Evolutionary conservation across 2,113 vertebrate species (phyloP).

Genomic region (Lampris incognitus): DNA sequence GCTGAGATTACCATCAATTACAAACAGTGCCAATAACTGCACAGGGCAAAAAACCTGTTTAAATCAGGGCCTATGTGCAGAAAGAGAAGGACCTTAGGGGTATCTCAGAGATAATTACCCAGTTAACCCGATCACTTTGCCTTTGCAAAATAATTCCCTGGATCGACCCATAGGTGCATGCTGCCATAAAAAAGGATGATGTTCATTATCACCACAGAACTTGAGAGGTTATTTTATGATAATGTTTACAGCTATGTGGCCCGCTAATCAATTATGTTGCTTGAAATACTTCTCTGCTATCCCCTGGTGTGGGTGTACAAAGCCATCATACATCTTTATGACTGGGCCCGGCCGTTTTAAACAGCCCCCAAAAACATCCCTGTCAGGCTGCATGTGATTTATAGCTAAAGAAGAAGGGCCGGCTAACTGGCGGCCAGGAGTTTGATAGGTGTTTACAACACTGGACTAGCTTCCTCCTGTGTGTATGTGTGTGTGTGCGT

Average conservation of each 20-base stretch:
- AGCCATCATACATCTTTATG: constrained; percentile 35
- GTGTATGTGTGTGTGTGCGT: neutral
- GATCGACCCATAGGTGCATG: neutral
- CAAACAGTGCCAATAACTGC: constrained; percentile 6
- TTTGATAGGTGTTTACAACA: neutral
- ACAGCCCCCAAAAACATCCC: constrained; percentile 24
- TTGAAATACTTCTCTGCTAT: constrained; percentile 13
- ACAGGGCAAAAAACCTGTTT: neutral
- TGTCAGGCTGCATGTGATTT: constrained; percentile 5
- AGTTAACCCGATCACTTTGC: neutral
- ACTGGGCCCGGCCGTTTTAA: constrained; percentile 5
- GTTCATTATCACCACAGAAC: too few species aligned
- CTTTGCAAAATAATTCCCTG: neutral
- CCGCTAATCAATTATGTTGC: neutral
- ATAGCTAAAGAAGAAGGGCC: constrained; percentile 24
- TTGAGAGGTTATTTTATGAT: neutral
- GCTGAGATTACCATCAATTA: constrained; percentile 8
- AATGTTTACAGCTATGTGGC: neutral
- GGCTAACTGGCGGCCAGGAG: constrained; percentile 10
- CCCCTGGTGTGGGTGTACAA: constrained; percentile 29
- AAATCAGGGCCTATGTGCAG: constrained; percentile 2
- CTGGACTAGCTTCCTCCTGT: neutral
- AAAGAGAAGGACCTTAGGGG: neutral
- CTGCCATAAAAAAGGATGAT: neutral
- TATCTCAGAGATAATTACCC: neutral